phyloP scores from a whole-genome alignment of 2,797 vertebrate genomes.

The Myiotriccus ornatus region DNA sequence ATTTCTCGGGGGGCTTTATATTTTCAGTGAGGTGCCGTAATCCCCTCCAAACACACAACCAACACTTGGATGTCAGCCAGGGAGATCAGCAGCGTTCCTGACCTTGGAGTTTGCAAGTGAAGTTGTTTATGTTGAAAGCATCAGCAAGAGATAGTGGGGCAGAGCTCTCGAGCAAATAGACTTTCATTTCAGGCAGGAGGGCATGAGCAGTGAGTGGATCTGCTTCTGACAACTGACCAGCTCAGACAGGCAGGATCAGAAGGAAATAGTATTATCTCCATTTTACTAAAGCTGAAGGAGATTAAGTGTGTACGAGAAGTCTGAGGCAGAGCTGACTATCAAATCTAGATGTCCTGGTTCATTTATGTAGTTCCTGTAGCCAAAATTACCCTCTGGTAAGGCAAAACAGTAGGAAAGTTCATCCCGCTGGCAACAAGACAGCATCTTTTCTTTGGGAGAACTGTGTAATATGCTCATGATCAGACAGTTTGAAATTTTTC shows the following conservation, averaged over 20 bases:
- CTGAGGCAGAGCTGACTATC: not conserved
- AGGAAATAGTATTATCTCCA: not conserved
- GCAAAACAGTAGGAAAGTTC: not conserved
- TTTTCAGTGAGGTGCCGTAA: not conserved
- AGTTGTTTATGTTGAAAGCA: not conserved
- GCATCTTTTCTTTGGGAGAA: not conserved
- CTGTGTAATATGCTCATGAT: not conserved
- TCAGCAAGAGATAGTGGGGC: not conserved
- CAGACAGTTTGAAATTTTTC: not conserved
- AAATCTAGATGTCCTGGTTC: not conserved
- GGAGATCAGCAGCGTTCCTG: not conserved
- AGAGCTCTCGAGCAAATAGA: not conserved
- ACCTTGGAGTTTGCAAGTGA: not conserved
- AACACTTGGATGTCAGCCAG: rapidly evolving
- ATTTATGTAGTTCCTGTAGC: not conserved
- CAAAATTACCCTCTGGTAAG: not conserved
- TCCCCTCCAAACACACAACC: not conserved
- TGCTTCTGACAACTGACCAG: not conserved
- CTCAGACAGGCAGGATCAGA: not conserved
- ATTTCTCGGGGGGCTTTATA: not conserved
- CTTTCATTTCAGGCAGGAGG: not conserved
- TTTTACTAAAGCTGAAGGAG: conserved; percentile 20
- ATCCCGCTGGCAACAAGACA: not conserved
- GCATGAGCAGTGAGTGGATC: not conserved
- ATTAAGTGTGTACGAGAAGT: not conserved